Base-by-base conservation (phyloP, 2,797 vertebrate genomes). In the Euthynnus affinis region DNA sequence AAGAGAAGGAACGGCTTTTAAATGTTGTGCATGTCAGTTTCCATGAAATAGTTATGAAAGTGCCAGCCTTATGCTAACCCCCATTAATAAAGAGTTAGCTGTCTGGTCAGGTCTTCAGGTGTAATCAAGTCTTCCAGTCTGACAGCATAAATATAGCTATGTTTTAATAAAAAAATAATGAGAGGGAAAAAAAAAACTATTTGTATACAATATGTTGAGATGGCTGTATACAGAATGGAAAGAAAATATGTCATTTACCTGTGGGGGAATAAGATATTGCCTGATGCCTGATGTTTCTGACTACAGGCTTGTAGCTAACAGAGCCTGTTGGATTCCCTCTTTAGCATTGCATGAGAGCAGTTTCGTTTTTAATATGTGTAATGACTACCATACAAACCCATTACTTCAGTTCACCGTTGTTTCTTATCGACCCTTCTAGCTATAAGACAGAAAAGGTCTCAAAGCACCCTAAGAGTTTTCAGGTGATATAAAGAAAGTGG, bases 401-500 rank as follows among this genome's bases (percentile, higher is more conserved):
- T 60, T 15, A 64, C 23, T 32, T 48, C 18, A 22, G 5, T 51
- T 61, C 52, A 60, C 4, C 1, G 14, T 18, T 25, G 5, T 20
- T 20, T 63, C 15, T 75, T 68, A 34, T 27, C 68, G 34, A 20
- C 25, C 65, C 20, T 17, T n/a, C 44, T 46, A 15, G 46, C 18
- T 49, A 6, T 49, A 9, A 49, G 18, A 49, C 14, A 17, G 44
- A 71, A 52, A 58, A 65, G 69, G 27, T 62, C 42, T 66, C 66
- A 57, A 8, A 10, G 20, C 20, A 42, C 18, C 29, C 13, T n/a
- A 32, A 59, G 59, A 70, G 69, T 69, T 81, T 73, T 71, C 6
- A 37, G 58, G 69, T 70, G 66, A 42, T 23, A 42, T 66, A 51
- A 71, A 82, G 79, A 64, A 64, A 78, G 52, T 62, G 62, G 49